Evolutionary conservation across 2,797 vertebrate species (phyloP), one percentile per base, ranked within the genome.

Genomic region (Apogon talboti): DNA sequence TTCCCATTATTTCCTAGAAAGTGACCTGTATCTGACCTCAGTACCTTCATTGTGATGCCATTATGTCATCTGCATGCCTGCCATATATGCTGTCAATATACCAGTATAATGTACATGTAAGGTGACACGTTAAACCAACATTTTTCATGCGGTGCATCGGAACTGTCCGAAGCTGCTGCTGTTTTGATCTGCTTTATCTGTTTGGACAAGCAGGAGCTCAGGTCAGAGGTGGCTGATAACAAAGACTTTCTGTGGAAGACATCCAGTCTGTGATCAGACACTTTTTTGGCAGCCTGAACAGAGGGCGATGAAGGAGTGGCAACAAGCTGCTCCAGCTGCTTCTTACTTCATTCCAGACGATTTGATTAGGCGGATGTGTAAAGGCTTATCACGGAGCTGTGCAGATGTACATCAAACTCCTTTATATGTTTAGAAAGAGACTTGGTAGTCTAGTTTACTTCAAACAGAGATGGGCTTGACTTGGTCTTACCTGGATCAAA

Each of bases 181-280:
- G 6, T 45, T 77, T 74, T 74, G 48, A 74, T 79, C 55, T 7
- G 38, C 42, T 53, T 77, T 65, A 81, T 86, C 76, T 38, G 66
- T 72, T 16, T n/a, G 66, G 69, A 78, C 62, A 43, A 57, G 47
- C 40, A 45, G 57, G 53, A 2, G 18, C 37, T 66, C 30, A 5
- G 75, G 76, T 84, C 56, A 50, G 24, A 74, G 82, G 70, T 37
- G 18, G 58, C 52, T 42, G 66, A 74, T 75, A 72, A 66, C 58
- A 61, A 57, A 66, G 44, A 18, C 41, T 50, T 59, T 73, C 50
- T 54, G 16, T 75, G 38, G 30, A 80, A 75, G 73, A 77, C 56
- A 57, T 81, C 66, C 61, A n/a, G 33, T 10, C 55, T 78, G 62
- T 59, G 74, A 82, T 73, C 74, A 15, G 66, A 61, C 62, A 43